Conservation (phyloP, 1,140 invertebrate species). For the Meloidogyne exigua region DNA sequence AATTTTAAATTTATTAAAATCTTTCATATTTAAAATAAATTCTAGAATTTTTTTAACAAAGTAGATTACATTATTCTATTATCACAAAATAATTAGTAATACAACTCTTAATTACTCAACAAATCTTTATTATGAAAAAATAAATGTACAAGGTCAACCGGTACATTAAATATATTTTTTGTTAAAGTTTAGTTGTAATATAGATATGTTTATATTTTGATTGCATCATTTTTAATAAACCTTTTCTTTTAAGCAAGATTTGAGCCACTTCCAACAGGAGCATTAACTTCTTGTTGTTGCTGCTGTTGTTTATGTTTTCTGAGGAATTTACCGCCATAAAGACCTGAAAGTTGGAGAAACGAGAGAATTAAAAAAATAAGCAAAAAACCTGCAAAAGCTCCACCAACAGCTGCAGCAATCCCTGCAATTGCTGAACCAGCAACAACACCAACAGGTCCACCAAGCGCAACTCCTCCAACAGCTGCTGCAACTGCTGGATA, state of each 20-base stretch:
- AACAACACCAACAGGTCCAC: conserved; percentile 49
- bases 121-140: too few species aligned
- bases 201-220: background rate
- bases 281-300: background rate
- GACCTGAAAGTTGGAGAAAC: conserved; percentile 33
- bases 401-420: conserved; percentile 46
- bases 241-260: background rate
- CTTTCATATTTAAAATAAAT: too few species aligned
- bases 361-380: background rate
- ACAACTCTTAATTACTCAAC: too few species aligned
- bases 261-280: conserved; percentile 1
- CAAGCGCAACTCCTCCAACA: conserved; percentile 48
- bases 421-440: conserved; percentile 52
- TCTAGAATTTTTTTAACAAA: too few species aligned
- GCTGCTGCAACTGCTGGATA: conserved; percentile 45
- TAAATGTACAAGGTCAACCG: conserved; percentile 4
- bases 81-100: too few species aligned
- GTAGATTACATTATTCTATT: too few species aligned
- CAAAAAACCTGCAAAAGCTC: conserved; percentile 42
- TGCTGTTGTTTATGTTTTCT: conserved; percentile 29
- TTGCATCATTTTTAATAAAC: background rate
- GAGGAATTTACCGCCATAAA: conserved; percentile 43
- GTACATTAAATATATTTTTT: background rate
- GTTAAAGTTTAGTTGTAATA: background rate
- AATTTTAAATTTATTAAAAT: too few species aligned